Evolutionary conservation across 2,797 vertebrate species (phyloP), one percentile per base, ranked within the genome.

Genomic region (Hyperoplus immaculatus): DNA sequence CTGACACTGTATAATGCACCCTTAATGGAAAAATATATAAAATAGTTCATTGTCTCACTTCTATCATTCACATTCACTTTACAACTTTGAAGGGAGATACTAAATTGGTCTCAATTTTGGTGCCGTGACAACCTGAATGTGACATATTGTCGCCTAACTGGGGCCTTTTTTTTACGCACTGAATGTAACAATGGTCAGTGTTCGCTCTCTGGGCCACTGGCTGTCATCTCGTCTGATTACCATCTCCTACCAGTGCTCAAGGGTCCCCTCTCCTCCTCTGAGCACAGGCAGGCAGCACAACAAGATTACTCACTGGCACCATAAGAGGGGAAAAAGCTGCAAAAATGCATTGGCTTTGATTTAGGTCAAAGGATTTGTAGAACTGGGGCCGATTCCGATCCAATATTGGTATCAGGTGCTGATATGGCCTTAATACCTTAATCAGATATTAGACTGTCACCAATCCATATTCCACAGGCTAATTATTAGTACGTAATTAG

Each of bases 191-290:
- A 82, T 83, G 72, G 83, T 72, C 85, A 75, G 76, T 75, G 80
- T 89, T 86, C 81, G 69, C 80, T 87, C 80, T 86, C 47, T 74
- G 83, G 85, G 81, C 80, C 85, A 79, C 73, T 78, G 80, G 82
- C 87, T 91, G 85, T 87, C 89, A 88, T 92, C 88, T 90, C 42
- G 61, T 87, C 87, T 84, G 86, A 91, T 89, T 89, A 87, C 78
- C 89, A 88, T 87, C 82, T 88, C 80, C 85, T 79, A 79, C 78
- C 85, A 87, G 71, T 29, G 80, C 87, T 90, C 85, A 84, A 85
- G 89, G 86, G 88, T 87, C 76, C 75, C 72, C 67, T 87, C 82
- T 83, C 79, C 74, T 29, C 85, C 79, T 83, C 68, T 46, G 8
- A 68, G 65, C 74, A 86, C 76, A 86, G 72, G 83, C 78, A 82